Base-by-base conservation (phyloP, 2,797 vertebrate species). In the Hippoglossus hippoglossus region DNA sequence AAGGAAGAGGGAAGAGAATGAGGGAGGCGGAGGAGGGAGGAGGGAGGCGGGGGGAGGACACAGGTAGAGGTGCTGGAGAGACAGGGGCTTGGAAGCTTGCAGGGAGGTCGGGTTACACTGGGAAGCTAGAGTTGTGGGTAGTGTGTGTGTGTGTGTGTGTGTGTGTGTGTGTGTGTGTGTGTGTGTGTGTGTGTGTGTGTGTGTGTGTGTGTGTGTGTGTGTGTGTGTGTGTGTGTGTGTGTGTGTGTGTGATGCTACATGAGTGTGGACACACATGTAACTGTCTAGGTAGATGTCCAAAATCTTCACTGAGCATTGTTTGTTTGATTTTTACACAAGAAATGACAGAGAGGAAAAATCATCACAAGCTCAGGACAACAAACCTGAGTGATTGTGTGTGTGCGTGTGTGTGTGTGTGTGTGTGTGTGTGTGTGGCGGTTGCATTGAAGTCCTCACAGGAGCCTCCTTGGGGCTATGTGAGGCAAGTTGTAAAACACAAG, bases 91-190 rank as follows among this genome's bases (percentile, higher is more conserved):
- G 65, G 76, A 84, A 44, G 73, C 52, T 87, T 80, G 85, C 90
- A 91, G 89, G 69, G 79, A 95, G 96, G 93, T 98, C 95, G 85
- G 90, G 93, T 98, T 97, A 96, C 96, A 95, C 62, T 41, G 46
- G 76, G 79, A 91, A 75, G 88, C 75, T 74, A 82, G 65, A 84
- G 75, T 57, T 71, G 44, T 61, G 22, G 26, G 68, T 49, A 36
- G 26, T 63, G 56, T 57, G 39, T 65, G 63, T 49, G 73, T 68
- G 22, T 15, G 10, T 44, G 19, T 63, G 77, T 41, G 63, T 65
- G 36, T 69, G 41, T 62, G 59, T 65, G 75, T 64, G 60, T 65
- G 75, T 64, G 60, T 65, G 75, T 64, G 60, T 65, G 75, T 64
- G 60, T 65, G 75, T 64, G 60, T 65, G 75, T 65, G 75, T 64